Evolutionary conservation across 2,113 vertebrate species (phyloP).

Genomic region (Struthidea cinerea): DNA sequence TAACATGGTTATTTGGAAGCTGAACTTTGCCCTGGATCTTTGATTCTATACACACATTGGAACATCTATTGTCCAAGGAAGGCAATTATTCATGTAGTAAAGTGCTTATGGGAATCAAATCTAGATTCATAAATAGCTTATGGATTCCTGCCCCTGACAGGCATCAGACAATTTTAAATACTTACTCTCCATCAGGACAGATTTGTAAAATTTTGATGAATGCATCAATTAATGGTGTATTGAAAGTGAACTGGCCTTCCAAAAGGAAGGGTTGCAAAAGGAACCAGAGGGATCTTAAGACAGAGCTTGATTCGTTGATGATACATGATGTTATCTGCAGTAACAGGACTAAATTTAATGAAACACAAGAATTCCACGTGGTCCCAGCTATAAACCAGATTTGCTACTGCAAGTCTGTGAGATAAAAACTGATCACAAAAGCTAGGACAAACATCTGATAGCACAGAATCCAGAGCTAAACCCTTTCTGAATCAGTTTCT

Average conservation of each 20-base stretch:
- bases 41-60: background rate
- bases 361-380: background rate
- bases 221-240: background rate
- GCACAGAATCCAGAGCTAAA: background rate
- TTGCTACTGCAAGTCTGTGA: background rate
- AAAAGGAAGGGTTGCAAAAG: background rate
- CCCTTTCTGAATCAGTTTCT: background rate
- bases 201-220: background rate
- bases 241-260: background rate
- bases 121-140: background rate
- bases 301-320: background rate
- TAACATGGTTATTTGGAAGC: background rate
- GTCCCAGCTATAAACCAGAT: background rate
- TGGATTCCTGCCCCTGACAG: background rate
- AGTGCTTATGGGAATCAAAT: background rate
- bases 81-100: background rate
- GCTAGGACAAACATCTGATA: background rate
- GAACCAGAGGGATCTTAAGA: background rate
- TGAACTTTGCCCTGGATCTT: background rate
- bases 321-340: background rate
- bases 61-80: background rate
- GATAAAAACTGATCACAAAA: background rate
- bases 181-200: background rate
- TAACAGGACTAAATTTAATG: background rate
- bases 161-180: background rate